These are phyloP conservation scores for human DNA, from an alignment of 2,113 vertebrate genomes.

Conservation along the genomic window DNA sequence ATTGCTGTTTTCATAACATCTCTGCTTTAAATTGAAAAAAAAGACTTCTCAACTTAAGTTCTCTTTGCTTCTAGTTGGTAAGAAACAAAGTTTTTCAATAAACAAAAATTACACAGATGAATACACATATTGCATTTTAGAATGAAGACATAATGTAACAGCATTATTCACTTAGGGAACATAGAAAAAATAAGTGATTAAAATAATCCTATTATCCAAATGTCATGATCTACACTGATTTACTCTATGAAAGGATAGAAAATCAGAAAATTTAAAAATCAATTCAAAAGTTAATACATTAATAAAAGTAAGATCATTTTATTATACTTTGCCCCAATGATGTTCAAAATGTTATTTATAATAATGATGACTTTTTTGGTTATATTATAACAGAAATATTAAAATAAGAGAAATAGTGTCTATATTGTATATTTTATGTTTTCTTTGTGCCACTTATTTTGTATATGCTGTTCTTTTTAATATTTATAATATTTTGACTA, in stretches of 20 bases:
- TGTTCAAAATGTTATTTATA: neutral
- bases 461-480: neutral
- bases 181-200: constrained; percentile 22
- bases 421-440: neutral
- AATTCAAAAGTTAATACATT: constrained; percentile 55
- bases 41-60: neutral
- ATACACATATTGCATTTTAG: constrained; percentile 54
- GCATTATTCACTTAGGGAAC: constrained; percentile 51
- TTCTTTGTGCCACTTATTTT: neutral
- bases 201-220: constrained; percentile 53
- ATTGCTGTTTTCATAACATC: neutral
- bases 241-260: neutral
- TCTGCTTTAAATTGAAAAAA: neutral
- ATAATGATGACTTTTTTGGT: neutral
- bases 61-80: constrained; percentile 30
- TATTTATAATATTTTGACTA: neutral
- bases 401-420: neutral
- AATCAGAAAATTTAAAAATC: constrained; percentile 8
- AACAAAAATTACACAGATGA: constrained; percentile 55
- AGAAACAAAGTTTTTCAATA: constrained; percentile 44
- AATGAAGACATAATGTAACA: constrained; percentile 56
- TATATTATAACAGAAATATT: neutral
- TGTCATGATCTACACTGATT: neutral
- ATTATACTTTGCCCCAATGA: constrained; percentile 8
- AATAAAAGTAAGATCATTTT: constrained; percentile 61